Evolutionary conservation across 1,140 invertebrate species (phyloP).

Genomic region (Chelonus insularis): DNA sequence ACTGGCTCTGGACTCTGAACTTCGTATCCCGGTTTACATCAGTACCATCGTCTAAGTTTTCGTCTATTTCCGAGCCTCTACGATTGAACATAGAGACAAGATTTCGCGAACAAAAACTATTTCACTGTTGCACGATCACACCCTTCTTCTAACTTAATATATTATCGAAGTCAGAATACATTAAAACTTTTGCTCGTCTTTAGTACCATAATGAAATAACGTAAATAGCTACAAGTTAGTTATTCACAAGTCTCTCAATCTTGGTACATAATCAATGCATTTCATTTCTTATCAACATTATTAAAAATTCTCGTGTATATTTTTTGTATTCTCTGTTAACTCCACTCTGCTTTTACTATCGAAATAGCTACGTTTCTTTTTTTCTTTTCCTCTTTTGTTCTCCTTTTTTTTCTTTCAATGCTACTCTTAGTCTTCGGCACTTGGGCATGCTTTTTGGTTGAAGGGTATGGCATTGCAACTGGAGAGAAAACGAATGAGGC

Average conservation of each 20-base stretch:
- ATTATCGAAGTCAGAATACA: conserved; percentile 15
- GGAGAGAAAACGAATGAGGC: conserved; percentile 43
- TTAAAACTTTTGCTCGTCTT: conserved; percentile 6
- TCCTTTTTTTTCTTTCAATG: conserved; percentile 11
- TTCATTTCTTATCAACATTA: not conserved
- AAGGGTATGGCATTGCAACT: conserved; percentile 37
- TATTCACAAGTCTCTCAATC: not conserved
- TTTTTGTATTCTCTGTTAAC: not conserved
- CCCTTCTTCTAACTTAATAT: not conserved
- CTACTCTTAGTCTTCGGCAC: conserved; percentile 31
- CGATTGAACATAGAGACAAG: not conserved
- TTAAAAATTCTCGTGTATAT: not conserved
- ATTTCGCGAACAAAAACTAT: conserved; percentile 24
- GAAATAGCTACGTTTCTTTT: not conserved
- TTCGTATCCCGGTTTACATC: conserved; percentile 31
- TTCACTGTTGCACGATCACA: not conserved
- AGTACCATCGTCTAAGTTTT: conserved; percentile 48
- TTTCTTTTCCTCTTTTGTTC: not conserved
- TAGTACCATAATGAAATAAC: not conserved
- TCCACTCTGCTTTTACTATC: not conserved
- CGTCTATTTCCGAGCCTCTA: conserved; percentile 53
- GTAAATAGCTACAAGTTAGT: not conserved
- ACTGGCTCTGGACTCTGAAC: conserved; percentile 49
- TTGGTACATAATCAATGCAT: not conserved
- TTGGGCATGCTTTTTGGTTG: conserved; percentile 48